Conservation (phyloP, 2,888 invertebrate genomes). For the Sceliomorpha sp. region DNA sequence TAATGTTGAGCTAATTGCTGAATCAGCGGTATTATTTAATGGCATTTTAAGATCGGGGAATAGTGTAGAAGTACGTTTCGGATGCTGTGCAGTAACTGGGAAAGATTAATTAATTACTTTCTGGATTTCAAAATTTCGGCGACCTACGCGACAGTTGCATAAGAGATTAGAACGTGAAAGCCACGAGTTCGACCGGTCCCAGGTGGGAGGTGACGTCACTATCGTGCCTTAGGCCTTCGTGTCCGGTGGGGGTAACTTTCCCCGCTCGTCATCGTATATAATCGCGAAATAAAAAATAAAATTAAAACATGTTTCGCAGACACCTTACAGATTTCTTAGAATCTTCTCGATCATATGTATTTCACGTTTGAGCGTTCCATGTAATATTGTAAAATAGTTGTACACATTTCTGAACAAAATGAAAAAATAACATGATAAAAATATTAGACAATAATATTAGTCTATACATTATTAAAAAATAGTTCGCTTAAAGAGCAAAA, state of each 20-base stretch:
- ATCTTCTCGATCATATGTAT: background rate
- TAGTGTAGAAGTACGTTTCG: background rate
- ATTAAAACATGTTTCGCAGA: conserved; percentile 38
- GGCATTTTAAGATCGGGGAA: too few species aligned
- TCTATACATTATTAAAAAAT: too few species aligned
- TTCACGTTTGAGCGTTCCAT: too few species aligned
- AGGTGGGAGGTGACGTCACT: conserved; percentile 77
- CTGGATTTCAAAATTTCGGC: conserved; percentile 31
- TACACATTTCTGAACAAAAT: too few species aligned
- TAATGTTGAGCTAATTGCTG: too few species aligned
- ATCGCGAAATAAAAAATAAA: conserved; percentile 61
- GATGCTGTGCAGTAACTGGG: conserved; percentile 10
- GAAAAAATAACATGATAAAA: too few species aligned
- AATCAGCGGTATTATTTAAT: too few species aligned
- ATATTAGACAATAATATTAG: too few species aligned
- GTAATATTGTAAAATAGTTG: too few species aligned
- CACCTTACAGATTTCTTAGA: background rate
- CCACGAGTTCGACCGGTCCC: conserved; percentile 69
- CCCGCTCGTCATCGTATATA: conserved; percentile 80
- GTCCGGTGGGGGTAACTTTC: conserved; percentile 73
- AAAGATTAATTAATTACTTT: conserved; percentile 12
- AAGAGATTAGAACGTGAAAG: conserved; percentile 80
- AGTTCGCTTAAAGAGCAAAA: too few species aligned
- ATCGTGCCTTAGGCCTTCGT: conserved; percentile 61
- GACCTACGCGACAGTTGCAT: conserved; percentile 72